Conservation (phyloP, 2,113 vertebrate genomes). For the Eupsittula cactorum region DNA sequence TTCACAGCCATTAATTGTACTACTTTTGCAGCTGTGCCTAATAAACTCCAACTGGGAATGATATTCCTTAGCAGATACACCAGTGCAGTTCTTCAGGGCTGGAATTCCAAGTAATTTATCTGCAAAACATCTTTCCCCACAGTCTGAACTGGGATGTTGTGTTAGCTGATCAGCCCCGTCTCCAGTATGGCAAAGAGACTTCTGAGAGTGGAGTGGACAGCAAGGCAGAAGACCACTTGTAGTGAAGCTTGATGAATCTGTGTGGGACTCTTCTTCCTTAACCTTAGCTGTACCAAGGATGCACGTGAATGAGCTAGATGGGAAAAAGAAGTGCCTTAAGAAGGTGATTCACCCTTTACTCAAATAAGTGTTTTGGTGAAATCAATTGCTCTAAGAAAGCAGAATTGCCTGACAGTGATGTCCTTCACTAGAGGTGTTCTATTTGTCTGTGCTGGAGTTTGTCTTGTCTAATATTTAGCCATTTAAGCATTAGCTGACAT, state of each 20-base stretch:
- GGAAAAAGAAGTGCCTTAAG: background rate
- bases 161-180: background rate
- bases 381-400: background rate
- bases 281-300: background rate
- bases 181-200: background rate
- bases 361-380: background rate
- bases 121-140: background rate
- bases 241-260: background rate
- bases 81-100: background rate
- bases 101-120: background rate
- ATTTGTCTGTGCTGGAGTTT: background rate
- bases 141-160: background rate
- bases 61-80: background rate
- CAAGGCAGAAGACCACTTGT: background rate
- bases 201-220: background rate
- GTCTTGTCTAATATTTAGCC: background rate
- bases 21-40: slow-evolving; percentile 2
- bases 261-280: background rate
- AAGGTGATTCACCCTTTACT: background rate
- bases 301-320: background rate
- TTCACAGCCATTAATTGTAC: background rate
- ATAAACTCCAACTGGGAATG: background rate
- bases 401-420: background rate
- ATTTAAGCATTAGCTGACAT: background rate
- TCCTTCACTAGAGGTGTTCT: background rate